Percentiles rank a stretch among this genome's conserved stretches.
These are phyloP conservation scores for Dexiosoma caninum DNA, from an alignment of 2,888 invertebrate species.

Conservation along the genomic window DNA sequence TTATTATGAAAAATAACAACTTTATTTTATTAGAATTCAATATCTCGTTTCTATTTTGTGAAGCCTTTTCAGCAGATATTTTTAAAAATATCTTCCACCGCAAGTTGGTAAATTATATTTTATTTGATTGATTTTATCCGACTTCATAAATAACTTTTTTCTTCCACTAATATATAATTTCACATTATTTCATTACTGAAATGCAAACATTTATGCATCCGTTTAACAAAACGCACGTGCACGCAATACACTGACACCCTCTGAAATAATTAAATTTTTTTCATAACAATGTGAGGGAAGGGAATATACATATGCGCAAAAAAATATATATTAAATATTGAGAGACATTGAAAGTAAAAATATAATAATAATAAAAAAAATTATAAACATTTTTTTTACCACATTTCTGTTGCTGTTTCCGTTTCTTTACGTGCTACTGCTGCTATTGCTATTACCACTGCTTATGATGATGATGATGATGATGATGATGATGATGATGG, in stretches of 20 bases:
- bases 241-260: slow-evolving; percentile 36
- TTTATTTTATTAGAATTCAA: too few species aligned
- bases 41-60: too few species aligned
- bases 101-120: too few species aligned
- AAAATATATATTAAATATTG: background rate
- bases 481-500: too few species aligned
- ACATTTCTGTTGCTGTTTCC: slow-evolving; percentile 57
- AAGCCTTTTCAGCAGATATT: too few species aligned
- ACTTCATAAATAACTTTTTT: slow-evolving; percentile 5
- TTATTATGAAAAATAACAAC: too few species aligned
- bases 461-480: too few species aligned
- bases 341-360: slow-evolving; percentile 36
- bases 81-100: too few species aligned
- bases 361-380: slow-evolving; percentile 7
- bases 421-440: slow-evolving; percentile 54
- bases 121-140: too few species aligned
- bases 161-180: slow-evolving; percentile 2
- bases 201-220: slow-evolving; percentile 59
- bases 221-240: slow-evolving; percentile 51
- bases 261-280: background rate
- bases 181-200: slow-evolving; percentile 30
- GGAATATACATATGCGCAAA: background rate
- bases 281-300: background rate
- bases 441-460: slow-evolving; percentile 3
- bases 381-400: slow-evolving; percentile 35